These are phyloP conservation scores for Ochropleura leucogaster DNA, from an alignment of 2,888 invertebrate genomes.

Conservation along the genomic window DNA sequence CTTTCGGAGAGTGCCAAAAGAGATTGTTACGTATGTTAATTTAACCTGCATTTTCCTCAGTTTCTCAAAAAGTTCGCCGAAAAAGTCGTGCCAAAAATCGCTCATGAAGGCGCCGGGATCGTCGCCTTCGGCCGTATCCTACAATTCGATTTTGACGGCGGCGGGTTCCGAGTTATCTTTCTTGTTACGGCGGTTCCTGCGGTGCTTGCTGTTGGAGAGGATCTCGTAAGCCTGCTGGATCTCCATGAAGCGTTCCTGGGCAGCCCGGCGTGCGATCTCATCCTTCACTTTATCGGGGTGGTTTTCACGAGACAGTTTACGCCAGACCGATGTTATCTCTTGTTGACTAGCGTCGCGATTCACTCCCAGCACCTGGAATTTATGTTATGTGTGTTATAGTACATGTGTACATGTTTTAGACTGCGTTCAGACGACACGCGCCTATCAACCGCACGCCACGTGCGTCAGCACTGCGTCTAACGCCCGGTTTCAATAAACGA, in stretches of 20 bases:
- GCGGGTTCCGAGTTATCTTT: constrained; percentile 90
- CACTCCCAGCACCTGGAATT: constrained; percentile 92
- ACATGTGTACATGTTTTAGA: not conserved
- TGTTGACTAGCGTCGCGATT: constrained; percentile 95
- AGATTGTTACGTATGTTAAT: not conserved
- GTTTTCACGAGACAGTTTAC: constrained; percentile 95
- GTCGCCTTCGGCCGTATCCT: constrained; percentile 33
- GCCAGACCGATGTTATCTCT: constrained; percentile 96
- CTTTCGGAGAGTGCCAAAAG: not conserved
- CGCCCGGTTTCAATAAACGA: no score
- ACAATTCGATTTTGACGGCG: constrained; percentile 61
- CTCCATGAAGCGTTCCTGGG: constrained; percentile 97
- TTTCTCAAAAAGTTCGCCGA: constrained; percentile 17
- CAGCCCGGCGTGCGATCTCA: constrained; percentile 91
- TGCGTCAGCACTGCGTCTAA: no score
- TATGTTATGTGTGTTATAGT: not conserved
- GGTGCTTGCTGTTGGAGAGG: constrained; percentile 95
- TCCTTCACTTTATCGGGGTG: constrained; percentile 98
- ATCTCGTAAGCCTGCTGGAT: constrained; percentile 98
- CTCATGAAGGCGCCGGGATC: constrained; percentile 33
- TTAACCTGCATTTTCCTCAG: not conserved
- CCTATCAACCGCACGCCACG: no score
- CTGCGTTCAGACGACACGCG: no score
- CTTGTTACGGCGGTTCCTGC: constrained; percentile 93
- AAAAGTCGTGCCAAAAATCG: constrained; percentile 24